Base-by-base conservation (phyloP, 2,113 vertebrate genomes). In the Psittacus erithacus region DNA sequence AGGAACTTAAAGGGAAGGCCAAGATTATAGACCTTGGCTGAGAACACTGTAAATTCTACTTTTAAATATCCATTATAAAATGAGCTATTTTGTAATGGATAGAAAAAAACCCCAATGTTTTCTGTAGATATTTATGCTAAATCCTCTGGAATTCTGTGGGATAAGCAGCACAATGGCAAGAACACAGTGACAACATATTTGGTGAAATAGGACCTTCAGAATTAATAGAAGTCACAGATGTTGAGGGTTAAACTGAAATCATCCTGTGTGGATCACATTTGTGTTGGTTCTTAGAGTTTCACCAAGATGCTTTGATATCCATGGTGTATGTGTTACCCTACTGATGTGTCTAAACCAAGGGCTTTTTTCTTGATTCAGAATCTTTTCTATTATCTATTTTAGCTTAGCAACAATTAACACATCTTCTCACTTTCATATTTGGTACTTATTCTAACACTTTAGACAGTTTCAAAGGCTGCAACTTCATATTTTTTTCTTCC, bases 401-500 rank as follows among this genome's bases (percentile, higher is more conserved):
- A 88, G 47, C n/a, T 92, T 85, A 90, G 62, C 68, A 96, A 86
- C 74, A 87, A 91, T 94, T 82, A 95, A 69, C 68, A 57, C 49
- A 71, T 86, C 80, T 95, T 74, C 44, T 69, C n/a, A 39, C 41
- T 93, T 82, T 31, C 46, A 59, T 23, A 80, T 78, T 38, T 52
- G 68, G 31, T 23, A 53, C 24, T 85, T 67, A 73, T 11, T 96
- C 74, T 55, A 70, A 93, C 57, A 91, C 15, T 69, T 90, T 52
- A 65, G 76, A 38, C 41, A 88, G 11, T 92, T 93, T 94, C 47
- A 49, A 89, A 95, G 88, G 31, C 68, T 63, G 41, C 33, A 81
- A 46, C 50, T 86, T 88, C 31, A 4, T 80, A 87, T 96, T 87
- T 87, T 96, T 85, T 90, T 92, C 71, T 97, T 96, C 82, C 71